phyloP scores from a whole-genome alignment of 2,888 invertebrate species.

The Daptonema setosum region DNA sequence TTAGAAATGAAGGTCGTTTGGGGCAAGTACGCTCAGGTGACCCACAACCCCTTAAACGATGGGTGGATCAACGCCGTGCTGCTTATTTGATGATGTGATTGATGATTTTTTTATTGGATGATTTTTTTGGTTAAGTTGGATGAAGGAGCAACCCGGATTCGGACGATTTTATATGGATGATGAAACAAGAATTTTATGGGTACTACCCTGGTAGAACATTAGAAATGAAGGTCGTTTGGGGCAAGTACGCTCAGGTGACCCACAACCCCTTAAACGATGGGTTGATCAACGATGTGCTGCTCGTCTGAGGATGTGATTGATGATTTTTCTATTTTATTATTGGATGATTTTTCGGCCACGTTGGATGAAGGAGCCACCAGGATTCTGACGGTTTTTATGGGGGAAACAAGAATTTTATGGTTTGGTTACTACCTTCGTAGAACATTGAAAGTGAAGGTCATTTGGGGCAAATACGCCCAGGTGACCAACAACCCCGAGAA shows the following conservation, averaged over 20 bases:
- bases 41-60: constrained; percentile 98
- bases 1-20: constrained; percentile 96
- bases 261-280: constrained; percentile 99
- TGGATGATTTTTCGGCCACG: background rate
- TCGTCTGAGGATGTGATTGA: constrained; percentile 46
- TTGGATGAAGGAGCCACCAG: too few species aligned
- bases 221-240: too few species aligned
- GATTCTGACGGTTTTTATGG: too few species aligned
- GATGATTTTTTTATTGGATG: too few species aligned
- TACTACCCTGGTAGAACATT: too few species aligned
- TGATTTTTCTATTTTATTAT: background rate
- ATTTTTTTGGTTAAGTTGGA: background rate
- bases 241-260: constrained; percentile 95
- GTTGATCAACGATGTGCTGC: constrained; percentile 87
- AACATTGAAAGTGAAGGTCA: too few species aligned
- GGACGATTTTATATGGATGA: too few species aligned
- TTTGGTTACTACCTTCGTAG: too few species aligned
- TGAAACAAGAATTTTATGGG: too few species aligned
- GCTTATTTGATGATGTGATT: constrained; percentile 47
- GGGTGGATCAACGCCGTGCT: constrained; percentile 97
- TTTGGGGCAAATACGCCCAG: constrained; percentile 99
- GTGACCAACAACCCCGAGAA: constrained; percentile 98
- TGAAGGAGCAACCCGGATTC: too few species aligned
- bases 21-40: constrained; percentile 98
- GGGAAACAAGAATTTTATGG: too few species aligned